These are phyloP conservation scores for Pseudomyrmex flavicornis DNA, from an alignment of 1,140 invertebrate species.

Conservation along the genomic window DNA sequence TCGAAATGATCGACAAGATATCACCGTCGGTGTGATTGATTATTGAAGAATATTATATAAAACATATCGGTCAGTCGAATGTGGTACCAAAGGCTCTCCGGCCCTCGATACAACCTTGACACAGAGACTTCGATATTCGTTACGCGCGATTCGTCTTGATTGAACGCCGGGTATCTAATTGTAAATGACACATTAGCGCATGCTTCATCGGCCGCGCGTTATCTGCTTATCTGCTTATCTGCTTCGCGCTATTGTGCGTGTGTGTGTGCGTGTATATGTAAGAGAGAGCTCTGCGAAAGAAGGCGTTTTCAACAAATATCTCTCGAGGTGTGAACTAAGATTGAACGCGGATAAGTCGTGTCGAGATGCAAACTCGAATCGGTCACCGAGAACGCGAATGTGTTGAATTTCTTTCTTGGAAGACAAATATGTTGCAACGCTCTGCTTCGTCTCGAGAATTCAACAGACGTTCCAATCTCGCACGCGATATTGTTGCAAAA, in stretches of 20 bases:
- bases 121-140: too few relatives aligned
- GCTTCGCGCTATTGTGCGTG: too few relatives aligned
- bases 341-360: constrained; percentile 35
- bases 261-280: too few relatives aligned
- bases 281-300: not conserved
- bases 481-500: not conserved
- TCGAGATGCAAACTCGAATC: constrained; percentile 23
- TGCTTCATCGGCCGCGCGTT: not conserved
- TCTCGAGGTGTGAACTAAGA: constrained; percentile 11
- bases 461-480: not conserved
- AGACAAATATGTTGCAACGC: too few relatives aligned
- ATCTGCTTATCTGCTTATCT: too few relatives aligned
- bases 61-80: not conserved
- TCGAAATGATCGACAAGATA: not conserved
- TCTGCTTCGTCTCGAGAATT: too few relatives aligned
- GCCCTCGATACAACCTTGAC: too few relatives aligned
- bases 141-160: not conserved
- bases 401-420: constrained; percentile 1
- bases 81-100: too few relatives aligned
- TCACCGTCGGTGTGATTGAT: not conserved
- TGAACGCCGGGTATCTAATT: constrained; percentile 1
- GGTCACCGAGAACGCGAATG: not conserved
- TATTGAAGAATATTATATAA: not conserved
- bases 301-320: not conserved
- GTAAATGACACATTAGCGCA: not conserved